A percentile compares a stretch with the other conserved stretches of the same genome.
These are phyloP conservation scores for Varanus salvator DNA, from an alignment of 2,113 vertebrate species.

Conservation along the genomic window DNA sequence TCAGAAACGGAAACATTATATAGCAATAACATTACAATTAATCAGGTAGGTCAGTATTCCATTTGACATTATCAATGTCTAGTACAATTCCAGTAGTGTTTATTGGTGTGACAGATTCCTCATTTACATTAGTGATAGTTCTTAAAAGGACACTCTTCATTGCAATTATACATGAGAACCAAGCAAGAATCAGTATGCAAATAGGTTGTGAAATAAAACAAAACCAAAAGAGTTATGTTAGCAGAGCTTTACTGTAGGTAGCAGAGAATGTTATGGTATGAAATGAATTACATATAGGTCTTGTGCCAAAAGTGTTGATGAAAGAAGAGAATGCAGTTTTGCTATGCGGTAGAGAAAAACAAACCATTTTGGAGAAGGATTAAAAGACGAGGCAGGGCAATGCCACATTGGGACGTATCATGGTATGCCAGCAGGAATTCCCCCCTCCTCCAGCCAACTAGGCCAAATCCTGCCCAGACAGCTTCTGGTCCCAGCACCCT, in stretches of 20 bases:
- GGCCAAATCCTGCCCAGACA: too few relatives aligned
- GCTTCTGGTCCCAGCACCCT: too few relatives aligned
- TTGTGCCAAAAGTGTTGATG: background rate
- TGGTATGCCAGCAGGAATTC: background rate
- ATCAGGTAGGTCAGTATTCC: background rate
- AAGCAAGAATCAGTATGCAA: background rate
- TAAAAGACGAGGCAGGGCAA: background rate
- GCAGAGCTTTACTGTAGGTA: background rate
- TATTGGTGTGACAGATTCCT: too few relatives aligned
- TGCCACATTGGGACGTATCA: background rate
- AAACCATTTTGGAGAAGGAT: background rate
- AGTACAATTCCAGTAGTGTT: too few relatives aligned
- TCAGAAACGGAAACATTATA: background rate
- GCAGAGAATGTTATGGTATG: background rate
- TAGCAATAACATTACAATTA: background rate
- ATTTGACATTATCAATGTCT: too few relatives aligned
- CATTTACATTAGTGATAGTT: too few relatives aligned
- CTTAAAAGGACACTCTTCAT: background rate
- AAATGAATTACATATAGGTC: background rate
- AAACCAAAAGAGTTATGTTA: background rate
- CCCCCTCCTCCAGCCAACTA: too few relatives aligned
- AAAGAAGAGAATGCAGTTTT: background rate
- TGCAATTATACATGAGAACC: background rate
- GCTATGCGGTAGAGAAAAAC: background rate
- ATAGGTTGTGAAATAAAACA: background rate